Evolutionary conservation across 2,888 invertebrate species (phyloP).

Genomic region (Arge pagana): DNA sequence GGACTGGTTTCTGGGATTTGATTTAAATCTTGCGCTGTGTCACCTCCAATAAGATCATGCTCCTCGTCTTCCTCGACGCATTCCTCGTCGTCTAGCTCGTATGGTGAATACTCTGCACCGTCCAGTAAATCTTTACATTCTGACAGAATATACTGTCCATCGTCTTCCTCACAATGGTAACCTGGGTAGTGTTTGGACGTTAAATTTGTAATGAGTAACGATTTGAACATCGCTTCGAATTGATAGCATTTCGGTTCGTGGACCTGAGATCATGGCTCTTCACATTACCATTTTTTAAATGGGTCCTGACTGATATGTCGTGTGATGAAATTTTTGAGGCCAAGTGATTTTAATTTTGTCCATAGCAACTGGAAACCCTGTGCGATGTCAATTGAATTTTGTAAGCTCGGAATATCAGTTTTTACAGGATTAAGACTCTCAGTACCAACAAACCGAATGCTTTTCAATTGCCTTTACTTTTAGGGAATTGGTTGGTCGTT

Average conservation of each 20-base stretch:
- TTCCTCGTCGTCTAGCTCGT: too few relatives aligned
- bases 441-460: slow-evolving; percentile 11
- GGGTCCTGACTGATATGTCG: too few relatives aligned
- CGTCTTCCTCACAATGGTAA: slow-evolving; percentile 12
- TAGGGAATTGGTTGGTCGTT: slow-evolving; percentile 1
- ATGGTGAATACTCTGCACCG: too few relatives aligned
- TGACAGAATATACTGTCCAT: neutral
- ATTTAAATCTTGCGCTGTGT: neutral
- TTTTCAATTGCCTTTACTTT: neutral
- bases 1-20: slow-evolving; percentile 3
- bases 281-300: slow-evolving; percentile 12
- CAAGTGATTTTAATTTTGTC: too few relatives aligned
- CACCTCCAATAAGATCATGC: too few relatives aligned
- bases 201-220: slow-evolving; percentile 11
- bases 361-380: slow-evolving; percentile 4
- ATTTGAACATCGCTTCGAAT: slow-evolving; percentile 12
- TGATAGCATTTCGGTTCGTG: slow-evolving; percentile 11
- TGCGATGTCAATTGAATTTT: slow-evolving; percentile 1
- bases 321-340: neutral
- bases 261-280: slow-evolving; percentile 11
- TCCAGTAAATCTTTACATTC: too few relatives aligned
- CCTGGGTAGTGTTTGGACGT: slow-evolving; percentile 15
- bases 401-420: neutral
- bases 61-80: too few relatives aligned
- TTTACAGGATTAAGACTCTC: neutral